phyloP scores from a whole-genome alignment of 2,797 vertebrate genomes.

The Spondyliosoma cantharus region DNA sequence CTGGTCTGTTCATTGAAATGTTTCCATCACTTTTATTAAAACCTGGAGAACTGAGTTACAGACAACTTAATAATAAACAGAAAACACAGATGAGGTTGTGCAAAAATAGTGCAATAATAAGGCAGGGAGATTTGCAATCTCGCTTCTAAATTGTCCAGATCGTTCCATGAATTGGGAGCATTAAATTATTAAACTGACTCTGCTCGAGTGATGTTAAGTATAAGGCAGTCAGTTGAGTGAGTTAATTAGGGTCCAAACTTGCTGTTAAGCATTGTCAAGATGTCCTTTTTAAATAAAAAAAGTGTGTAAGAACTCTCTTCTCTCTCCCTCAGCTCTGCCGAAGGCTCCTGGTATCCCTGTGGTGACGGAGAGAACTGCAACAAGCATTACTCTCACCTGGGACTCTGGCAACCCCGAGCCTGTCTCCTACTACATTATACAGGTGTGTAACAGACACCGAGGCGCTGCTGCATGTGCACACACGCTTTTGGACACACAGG shows the following conservation, averaged over 20 bases:
- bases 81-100: too few relatives aligned
- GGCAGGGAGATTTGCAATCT: too few relatives aligned
- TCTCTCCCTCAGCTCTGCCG: constrained; percentile 88
- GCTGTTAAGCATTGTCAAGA: too few relatives aligned
- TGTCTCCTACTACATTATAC: constrained; percentile 96
- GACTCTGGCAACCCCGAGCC: constrained; percentile 98
- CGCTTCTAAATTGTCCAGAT: too few relatives aligned
- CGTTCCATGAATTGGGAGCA: too few relatives aligned
- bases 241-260: too few relatives aligned
- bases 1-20: background rate
- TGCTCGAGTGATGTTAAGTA: too few relatives aligned
- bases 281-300: background rate
- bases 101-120: too few relatives aligned
- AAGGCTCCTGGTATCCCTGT: constrained; percentile 93
- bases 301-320: background rate
- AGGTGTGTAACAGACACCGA: constrained; percentile 63
- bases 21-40: background rate
- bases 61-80: too few relatives aligned
- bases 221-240: too few relatives aligned
- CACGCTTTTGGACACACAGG: background rate
- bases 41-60: too few relatives aligned
- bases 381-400: constrained; percentile 98
- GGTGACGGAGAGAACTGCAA: constrained; percentile 97
- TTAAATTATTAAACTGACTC: too few relatives aligned
- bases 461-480: background rate